phyloP scores from a whole-genome alignment of 2,113 vertebrate genomes.

The Brachyhypopomus gauderio region DNA sequence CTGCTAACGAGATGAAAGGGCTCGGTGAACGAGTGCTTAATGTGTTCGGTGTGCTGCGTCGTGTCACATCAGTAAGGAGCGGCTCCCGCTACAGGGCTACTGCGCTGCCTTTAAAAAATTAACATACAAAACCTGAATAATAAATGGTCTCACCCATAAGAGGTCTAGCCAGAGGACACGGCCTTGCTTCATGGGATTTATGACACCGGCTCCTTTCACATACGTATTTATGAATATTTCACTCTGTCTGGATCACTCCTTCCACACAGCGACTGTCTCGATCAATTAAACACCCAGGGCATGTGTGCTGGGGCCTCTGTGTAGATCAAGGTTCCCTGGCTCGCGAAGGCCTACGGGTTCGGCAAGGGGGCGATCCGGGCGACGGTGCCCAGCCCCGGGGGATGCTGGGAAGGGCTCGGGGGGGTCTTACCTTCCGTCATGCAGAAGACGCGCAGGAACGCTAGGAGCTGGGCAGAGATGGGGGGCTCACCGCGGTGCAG shows the following conservation, averaged over 20 bases:
- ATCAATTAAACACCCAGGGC: slow-evolving; percentile 63
- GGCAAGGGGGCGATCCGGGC: too few relatives aligned
- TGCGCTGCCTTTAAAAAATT: slow-evolving; percentile 60
- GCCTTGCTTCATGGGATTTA: slow-evolving; percentile 63
- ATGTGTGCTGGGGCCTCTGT: slow-evolving; percentile 17
- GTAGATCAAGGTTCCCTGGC: too few relatives aligned
- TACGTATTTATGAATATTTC: slow-evolving; percentile 65
- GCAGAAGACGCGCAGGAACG: slow-evolving; percentile 97
- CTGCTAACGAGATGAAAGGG: slow-evolving; percentile 56
- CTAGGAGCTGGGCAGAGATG: slow-evolving; percentile 93
- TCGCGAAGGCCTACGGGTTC: too few relatives aligned
- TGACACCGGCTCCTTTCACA: slow-evolving; percentile 58
- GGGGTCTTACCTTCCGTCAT: slow-evolving; percentile 90
- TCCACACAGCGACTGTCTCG: slow-evolving; percentile 64
- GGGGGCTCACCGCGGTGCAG: slow-evolving; percentile 90
- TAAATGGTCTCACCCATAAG: slow-evolving; percentile 59
- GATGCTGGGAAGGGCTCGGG: too few relatives aligned
- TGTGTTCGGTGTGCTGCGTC: slow-evolving; percentile 45
- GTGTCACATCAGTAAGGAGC: slow-evolving; percentile 58
- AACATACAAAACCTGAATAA: slow-evolving; percentile 67
- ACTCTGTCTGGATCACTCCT: slow-evolving; percentile 55
- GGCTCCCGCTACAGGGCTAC: slow-evolving; percentile 26
- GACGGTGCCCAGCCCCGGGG: too few relatives aligned
- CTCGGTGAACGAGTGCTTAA: slow-evolving; percentile 22
- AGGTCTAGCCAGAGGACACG: slow-evolving; percentile 62